Evolutionary conservation across 1,140 invertebrate species (phyloP).

Genomic region (Neuroterus valhalla): DNA sequence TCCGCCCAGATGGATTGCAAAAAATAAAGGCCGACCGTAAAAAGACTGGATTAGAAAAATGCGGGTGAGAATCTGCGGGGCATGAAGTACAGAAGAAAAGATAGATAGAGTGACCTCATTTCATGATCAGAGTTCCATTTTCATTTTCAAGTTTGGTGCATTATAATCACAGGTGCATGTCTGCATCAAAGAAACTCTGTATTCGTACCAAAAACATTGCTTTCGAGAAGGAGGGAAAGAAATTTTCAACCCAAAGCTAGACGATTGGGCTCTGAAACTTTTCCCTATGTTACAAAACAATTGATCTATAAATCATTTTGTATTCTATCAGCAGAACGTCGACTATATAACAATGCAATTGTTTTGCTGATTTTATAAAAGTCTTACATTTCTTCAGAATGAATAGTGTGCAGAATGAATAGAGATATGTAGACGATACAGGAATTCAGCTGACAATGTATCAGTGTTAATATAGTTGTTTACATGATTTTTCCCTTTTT

Average conservation of each 20-base stretch:
- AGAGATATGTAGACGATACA: too few species aligned
- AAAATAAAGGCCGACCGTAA: neutral
- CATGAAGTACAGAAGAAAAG: neutral
- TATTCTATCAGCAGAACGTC: neutral
- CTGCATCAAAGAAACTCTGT: too few species aligned
- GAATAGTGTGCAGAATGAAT: too few species aligned
- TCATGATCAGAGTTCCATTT: neutral
- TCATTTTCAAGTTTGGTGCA: neutral
- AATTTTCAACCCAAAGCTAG: neutral
- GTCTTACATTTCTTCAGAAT: too few species aligned
- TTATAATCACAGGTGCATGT: neutral
- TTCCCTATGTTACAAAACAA: too few species aligned
- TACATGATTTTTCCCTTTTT: too few species aligned
- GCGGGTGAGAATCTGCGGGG: constrained; percentile 13
- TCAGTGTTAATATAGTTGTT: too few species aligned
- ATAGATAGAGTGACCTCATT: constrained; percentile 14
- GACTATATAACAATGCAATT: neutral
- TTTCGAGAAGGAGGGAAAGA: too few species aligned
- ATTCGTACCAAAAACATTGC: too few species aligned
- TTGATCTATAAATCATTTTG: neutral
- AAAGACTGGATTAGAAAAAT: constrained; percentile 11
- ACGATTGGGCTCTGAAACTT: too few species aligned
- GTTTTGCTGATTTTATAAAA: neutral
- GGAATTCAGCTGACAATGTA: too few species aligned
- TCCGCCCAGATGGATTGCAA: neutral